These are phyloP conservation scores for Dicyrtoma fusca DNA, from an alignment of 2,888 invertebrate species.

Conservation along the genomic window DNA sequence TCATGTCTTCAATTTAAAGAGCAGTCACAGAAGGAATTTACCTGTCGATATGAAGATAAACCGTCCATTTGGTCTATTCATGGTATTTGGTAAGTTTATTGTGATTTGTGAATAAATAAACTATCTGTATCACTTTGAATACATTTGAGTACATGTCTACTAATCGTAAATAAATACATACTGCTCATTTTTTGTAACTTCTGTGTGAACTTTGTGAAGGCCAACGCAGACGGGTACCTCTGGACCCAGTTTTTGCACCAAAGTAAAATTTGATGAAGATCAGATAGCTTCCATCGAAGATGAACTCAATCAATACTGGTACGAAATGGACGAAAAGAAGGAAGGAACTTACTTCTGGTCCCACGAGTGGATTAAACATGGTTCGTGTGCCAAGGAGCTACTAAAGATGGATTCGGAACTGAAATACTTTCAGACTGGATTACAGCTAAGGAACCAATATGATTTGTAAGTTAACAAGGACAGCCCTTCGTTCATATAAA, in stretches of 20 bases:
- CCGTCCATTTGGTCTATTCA: conserved; percentile 54
- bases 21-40: conserved; percentile 31
- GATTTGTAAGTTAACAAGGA: conserved; percentile 50
- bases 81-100: conserved; percentile 50
- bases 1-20: conserved; percentile 51
- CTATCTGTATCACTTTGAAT: neutral
- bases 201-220: conserved; percentile 43
- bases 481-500: no score
- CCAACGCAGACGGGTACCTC: conserved; percentile 46
- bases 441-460: conserved; percentile 45
- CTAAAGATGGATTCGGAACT: conserved; percentile 46
- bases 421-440: conserved; percentile 49
- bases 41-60: conserved; percentile 49
- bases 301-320: conserved; percentile 51
- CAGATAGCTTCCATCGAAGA: conserved; percentile 43
- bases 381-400: conserved; percentile 42
- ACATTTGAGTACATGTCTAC: neutral
- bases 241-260: conserved; percentile 53
- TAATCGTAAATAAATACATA: no score
- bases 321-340: conserved; percentile 52
- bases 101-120: no score
- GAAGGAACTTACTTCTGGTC: conserved; percentile 50
- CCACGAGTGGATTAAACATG: conserved; percentile 54
- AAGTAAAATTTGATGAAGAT: conserved; percentile 50
- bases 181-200: neutral